phyloP scores from a whole-genome alignment of 2,888 invertebrate genomes.

The Trilocha varians region DNA sequence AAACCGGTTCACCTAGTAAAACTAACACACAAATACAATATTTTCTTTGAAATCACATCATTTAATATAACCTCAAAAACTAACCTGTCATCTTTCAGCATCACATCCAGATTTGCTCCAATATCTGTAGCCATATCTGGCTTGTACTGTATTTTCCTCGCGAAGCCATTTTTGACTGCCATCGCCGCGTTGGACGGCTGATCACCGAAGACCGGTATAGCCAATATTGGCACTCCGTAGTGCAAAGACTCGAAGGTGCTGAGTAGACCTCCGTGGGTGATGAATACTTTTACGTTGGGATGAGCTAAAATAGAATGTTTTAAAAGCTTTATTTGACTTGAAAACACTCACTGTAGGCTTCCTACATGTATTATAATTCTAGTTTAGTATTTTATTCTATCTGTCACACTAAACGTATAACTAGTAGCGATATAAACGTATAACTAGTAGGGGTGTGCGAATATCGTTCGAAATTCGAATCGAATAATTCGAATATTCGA shows the following conservation, averaged over 20 bases:
- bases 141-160: conserved; percentile 22
- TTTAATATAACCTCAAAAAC: conserved; percentile 4
- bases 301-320: conserved; percentile 24
- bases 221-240: conserved; percentile 40
- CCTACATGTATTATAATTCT: no score
- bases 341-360: no score
- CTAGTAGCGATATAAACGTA: no score
- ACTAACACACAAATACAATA: no score
- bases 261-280: conserved; percentile 37
- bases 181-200: conserved; percentile 39
- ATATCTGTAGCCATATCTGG: conserved; percentile 25
- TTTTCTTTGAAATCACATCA: no score
- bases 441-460: no score
- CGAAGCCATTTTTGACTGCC: conserved; percentile 27
- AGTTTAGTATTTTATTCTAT: no score
- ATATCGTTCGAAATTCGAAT: no score
- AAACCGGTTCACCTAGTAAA: no score
- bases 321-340: no score
- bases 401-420: no score
- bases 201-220: conserved; percentile 45
- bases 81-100: conserved; percentile 34
- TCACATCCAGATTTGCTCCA: conserved; percentile 23
- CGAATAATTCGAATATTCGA: no score
- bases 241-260: conserved; percentile 31
- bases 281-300: conserved; percentile 31